These are phyloP conservation scores for Netelia fuscicornis DNA, from an alignment of 2,888 invertebrate species.

Conservation along the genomic window DNA sequence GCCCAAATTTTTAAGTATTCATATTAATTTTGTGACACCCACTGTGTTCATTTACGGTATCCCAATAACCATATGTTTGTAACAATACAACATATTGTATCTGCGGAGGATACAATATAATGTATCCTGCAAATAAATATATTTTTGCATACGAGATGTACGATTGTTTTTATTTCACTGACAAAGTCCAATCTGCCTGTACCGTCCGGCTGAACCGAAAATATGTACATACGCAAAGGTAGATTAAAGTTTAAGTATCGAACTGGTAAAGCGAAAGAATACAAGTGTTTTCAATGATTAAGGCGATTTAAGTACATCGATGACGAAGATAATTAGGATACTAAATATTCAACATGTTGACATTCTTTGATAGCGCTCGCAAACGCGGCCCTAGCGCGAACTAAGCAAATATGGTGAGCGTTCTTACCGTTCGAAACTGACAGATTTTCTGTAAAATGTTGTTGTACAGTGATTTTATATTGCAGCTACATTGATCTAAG, in stretches of 20 bases:
- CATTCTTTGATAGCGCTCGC: not conserved
- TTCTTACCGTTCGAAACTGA: constrained; percentile 15
- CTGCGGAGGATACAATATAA: constrained; percentile 4
- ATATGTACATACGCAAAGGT: not conserved
- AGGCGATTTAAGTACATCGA: not conserved
- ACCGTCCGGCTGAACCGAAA: not conserved
- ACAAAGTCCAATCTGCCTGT: not conserved
- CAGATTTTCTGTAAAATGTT: constrained; percentile 19
- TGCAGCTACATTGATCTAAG: not conserved
- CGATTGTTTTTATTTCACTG: no score
- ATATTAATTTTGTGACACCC: constrained; percentile 6
- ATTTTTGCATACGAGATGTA: constrained; percentile 6
- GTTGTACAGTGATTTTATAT: not conserved
- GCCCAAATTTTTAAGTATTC: not conserved
- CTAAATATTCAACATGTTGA: not conserved
- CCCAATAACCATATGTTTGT: constrained; percentile 1
- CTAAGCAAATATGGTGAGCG: not conserved
- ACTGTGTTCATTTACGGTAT: constrained; percentile 30
- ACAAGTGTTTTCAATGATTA: not conserved
- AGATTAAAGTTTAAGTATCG: not conserved
- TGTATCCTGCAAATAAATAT: constrained; percentile 40
- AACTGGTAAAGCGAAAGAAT: not conserved
- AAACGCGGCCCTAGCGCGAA: not conserved
- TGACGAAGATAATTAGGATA: not conserved
- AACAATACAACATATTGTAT: constrained; percentile 14